Percentiles rank a stretch among this genome's conserved stretches.
These are phyloP conservation scores for Galleria mellonella DNA, from an alignment of 1,140 invertebrate genomes.

Conservation along the genomic window DNA sequence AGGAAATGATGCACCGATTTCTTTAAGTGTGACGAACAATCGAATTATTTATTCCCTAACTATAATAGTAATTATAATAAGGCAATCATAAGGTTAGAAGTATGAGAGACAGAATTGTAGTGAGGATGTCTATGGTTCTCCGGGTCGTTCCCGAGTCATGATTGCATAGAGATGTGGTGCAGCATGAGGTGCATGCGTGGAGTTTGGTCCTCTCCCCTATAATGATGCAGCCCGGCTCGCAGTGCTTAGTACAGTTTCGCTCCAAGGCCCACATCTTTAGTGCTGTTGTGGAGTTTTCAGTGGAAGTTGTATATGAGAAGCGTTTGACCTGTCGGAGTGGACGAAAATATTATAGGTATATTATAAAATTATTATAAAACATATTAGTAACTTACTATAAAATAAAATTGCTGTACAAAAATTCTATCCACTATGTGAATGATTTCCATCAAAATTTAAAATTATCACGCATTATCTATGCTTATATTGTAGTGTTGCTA, in stretches of 20 bases:
- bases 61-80: conserved; percentile 2
- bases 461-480: too few relatives aligned
- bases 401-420: too few relatives aligned
- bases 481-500: too few relatives aligned
- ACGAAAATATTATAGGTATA: too few relatives aligned
- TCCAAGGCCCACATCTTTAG: conserved; percentile 88
- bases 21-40: too few relatives aligned
- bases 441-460: too few relatives aligned
- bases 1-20: too few relatives aligned
- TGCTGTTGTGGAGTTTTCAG: conserved; percentile 83
- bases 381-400: too few relatives aligned
- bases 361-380: too few relatives aligned
- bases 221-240: conserved; percentile 89
- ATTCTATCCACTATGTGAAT: too few relatives aligned
- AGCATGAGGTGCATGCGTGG: conserved; percentile 88
- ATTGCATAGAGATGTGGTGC: conserved; percentile 86
- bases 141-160: conserved; percentile 74
- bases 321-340: conserved; percentile 80
- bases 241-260: conserved; percentile 86
- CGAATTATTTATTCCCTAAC: background rate
- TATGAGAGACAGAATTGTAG: background rate
- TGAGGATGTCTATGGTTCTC: background rate
- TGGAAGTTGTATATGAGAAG: conserved; percentile 88
- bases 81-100: conserved; percentile 10
- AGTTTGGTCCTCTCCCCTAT: conserved; percentile 90